These are phyloP conservation scores for Dinomys branickii DNA, from an alignment of 2,113 vertebrate genomes.

Conservation along the genomic window DNA sequence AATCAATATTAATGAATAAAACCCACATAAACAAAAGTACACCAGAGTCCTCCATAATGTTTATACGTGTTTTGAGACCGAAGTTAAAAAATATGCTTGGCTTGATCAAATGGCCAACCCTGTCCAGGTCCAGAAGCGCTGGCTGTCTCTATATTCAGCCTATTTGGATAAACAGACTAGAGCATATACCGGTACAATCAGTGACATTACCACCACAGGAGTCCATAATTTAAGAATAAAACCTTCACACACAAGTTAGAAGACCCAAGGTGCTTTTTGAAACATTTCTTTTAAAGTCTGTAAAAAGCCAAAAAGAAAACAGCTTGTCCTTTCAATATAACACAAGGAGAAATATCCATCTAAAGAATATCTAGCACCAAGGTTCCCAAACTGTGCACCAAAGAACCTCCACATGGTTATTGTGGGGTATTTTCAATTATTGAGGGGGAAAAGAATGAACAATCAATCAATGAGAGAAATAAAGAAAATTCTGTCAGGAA, in stretches of 20 bases:
- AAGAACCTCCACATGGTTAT: neutral
- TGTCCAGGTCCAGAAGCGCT: too few relatives aligned
- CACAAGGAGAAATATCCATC: neutral
- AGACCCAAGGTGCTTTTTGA: neutral
- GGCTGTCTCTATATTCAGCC: neutral
- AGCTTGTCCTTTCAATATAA: neutral
- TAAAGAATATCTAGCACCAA: neutral
- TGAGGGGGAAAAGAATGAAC: neutral
- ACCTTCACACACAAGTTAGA: neutral
- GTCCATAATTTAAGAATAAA: neutral
- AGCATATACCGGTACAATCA: neutral
- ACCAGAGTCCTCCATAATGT: neutral
- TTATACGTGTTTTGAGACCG: neutral
- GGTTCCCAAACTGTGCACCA: too few relatives aligned
- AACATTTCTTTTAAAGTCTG: conserved; percentile 39
- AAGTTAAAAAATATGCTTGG: neutral
- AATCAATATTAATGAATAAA: conserved; percentile 32
- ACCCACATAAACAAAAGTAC: conserved; percentile 31
- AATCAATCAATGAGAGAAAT: neutral
- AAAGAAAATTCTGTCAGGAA: neutral
- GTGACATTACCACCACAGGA: neutral
- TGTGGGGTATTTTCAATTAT: neutral
- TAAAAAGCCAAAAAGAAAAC: neutral
- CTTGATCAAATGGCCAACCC: too few relatives aligned
- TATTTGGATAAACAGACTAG: neutral